Base-by-base conservation (phyloP, 2,888 invertebrate genomes). In the Mythimna vitellina region DNA sequence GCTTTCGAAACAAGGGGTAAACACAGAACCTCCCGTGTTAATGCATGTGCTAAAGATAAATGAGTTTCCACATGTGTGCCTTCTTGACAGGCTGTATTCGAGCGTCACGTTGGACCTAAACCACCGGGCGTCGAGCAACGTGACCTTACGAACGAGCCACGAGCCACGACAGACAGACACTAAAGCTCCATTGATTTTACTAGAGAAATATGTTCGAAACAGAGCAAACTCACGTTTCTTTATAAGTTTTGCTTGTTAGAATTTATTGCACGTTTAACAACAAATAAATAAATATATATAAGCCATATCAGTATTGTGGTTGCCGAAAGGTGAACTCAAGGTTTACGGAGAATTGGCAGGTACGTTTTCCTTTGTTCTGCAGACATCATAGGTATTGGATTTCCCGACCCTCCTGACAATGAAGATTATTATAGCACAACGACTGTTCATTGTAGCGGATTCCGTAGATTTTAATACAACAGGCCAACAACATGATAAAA, bases 41-140 rank as follows among this genome's bases (percentile, higher is more conserved):
- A 79, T 82, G 74, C 65, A 80, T 73, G 68, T 74, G 80, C 63
- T 82, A 61, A 79, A 82, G 74, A 83, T 83, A 83, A 80, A 80
- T 80, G 68, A 53, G 75, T 83, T 83, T 74, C 75, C 83, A 83
- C 80, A 80, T 83, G 83, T 74, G 80, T 82, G 83, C 65, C 25
- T 38, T 65, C 68, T 73, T 58, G 83, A 69, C 80, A 74, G 68
- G 75, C 63, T 62, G 73, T 78, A 29, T 75, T 58, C 20, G 35
- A 25, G 32, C 46, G 54, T 82, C 79, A 79, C 79, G 79, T 82
- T 82, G 78, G 66, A 64, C 78, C 78, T 65, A 60, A 78, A 62
- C 70, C 70, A 69, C 56, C 56, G 20, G 60, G 54, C 62, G 82
- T n/a, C 12, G 29, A 3, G 49, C 75, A 73, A 80, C 80, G 80